Percentiles rank a stretch among this genome's conserved stretches.
Evolutionary conservation across 2,888 invertebrate species (phyloP).

Genomic region (Ophonus ardosiacus): DNA sequence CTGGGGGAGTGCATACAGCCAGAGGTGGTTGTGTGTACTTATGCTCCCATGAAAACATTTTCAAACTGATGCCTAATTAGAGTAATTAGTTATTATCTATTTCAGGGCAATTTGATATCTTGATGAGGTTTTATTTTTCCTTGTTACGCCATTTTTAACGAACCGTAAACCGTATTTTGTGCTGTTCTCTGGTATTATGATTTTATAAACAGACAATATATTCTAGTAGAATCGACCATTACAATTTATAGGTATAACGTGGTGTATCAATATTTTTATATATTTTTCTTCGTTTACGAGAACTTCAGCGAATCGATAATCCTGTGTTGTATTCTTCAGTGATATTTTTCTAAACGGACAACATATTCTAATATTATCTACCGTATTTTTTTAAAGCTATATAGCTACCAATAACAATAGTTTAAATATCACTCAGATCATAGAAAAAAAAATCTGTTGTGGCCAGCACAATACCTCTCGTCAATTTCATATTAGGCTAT

Average conservation of each 20-base stretch:
- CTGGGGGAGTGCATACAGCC: slow-evolving; percentile 23
- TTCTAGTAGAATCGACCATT: neutral
- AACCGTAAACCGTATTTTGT: neutral
- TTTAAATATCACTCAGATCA: too few species aligned
- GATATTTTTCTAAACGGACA: neutral
- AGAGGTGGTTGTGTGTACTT: slow-evolving; percentile 37
- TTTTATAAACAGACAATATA: neutral
- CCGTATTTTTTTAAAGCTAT: neutral
- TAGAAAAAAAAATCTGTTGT: too few species aligned
- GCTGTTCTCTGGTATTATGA: neutral
- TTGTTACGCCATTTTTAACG: neutral
- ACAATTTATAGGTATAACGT: neutral
- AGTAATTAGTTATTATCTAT: slow-evolving; percentile 54
- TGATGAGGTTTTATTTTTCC: slow-evolving; percentile 27
- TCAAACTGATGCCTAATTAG: slow-evolving; percentile 54
- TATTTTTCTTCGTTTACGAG: neutral
- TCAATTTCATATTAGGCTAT: too few species aligned
- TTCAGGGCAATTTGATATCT: slow-evolving; percentile 37
- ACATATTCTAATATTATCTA: neutral
- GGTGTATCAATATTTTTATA: neutral
- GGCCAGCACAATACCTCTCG: too few species aligned
- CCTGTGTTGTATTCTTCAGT: neutral
- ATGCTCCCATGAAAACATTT: slow-evolving; percentile 38
- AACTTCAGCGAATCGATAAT: neutral
- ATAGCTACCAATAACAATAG: neutral